Conservation (phyloP, 2,888 invertebrate genomes). For the Diaperis boleti region DNA sequence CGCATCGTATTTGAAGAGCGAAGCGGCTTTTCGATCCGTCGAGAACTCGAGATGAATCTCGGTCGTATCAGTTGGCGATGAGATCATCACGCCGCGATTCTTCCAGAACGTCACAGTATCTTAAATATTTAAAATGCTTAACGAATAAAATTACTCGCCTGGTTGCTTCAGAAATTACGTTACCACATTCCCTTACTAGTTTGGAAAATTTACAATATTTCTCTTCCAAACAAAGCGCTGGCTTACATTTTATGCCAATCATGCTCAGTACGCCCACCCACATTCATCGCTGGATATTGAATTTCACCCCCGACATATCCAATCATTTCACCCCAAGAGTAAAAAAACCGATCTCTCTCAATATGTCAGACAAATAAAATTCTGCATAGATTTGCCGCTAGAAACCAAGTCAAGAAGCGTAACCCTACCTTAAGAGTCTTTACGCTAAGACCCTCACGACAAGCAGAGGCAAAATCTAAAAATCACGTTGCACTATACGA, state of each 20-base stretch:
- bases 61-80: too few relatives aligned
- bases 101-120: too few relatives aligned
- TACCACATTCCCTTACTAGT: conserved; percentile 9
- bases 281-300: conserved; percentile 6
- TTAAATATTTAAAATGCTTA: too few relatives aligned
- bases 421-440: too few relatives aligned
- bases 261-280: conserved; percentile 1
- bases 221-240: conserved; percentile 7
- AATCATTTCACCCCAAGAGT: conserved; percentile 2
- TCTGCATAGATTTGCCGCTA: background rate
- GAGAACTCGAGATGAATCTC: too few relatives aligned
- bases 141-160: too few relatives aligned
- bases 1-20: too few relatives aligned
- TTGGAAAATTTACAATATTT: conserved; percentile 28
- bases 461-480: background rate
- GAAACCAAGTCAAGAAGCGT: background rate
- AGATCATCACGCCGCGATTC: too few relatives aligned
- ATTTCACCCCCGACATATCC: conserved; percentile 2
- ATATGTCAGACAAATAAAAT: background rate
- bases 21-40: too few relatives aligned
- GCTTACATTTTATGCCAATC: conserved; percentile 15
- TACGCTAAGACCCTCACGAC: too few relatives aligned
- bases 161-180: conserved; percentile 19
- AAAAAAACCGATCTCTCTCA: background rate
- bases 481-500: background rate